Conservation (phyloP, 1,140 invertebrate genomes). For the Aphaenogaster rudis region DNA sequence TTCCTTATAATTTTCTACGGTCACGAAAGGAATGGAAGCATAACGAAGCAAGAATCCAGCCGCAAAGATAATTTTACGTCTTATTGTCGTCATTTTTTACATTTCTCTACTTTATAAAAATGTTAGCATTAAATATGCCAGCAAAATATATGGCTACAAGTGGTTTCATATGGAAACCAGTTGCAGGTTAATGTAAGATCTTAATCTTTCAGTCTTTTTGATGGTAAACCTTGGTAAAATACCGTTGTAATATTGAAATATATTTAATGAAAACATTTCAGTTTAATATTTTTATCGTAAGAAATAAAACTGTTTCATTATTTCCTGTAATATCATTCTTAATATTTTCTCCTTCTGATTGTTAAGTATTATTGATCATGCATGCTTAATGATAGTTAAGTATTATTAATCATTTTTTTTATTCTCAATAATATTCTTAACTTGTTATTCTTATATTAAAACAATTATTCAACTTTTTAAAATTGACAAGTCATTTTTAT, state of each 20-base stretch:
- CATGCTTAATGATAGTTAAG: background rate
- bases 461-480: background rate
- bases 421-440: background rate
- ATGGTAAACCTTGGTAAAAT: background rate
- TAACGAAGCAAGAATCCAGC: background rate
- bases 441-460: background rate
- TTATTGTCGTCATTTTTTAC: constrained; percentile 6
- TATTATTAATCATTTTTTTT: background rate
- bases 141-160: background rate
- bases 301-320: background rate
- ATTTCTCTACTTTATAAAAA: background rate
- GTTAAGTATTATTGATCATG: too few relatives aligned
- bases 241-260: background rate
- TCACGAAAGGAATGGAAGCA: background rate
- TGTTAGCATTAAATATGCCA: constrained; percentile 5
- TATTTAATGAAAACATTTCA: background rate
- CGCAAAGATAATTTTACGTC: background rate
- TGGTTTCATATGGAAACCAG: background rate
- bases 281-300: background rate
- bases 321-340: background rate
- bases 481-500: background rate
- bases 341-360: background rate
- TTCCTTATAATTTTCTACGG: constrained; percentile 19
- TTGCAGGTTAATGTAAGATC: background rate
- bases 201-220: constrained; percentile 8